Evolutionary conservation across 2,797 vertebrate species (phyloP), one percentile per base, ranked within the genome.

Genomic region (Hoplostethus mediterraneus): DNA sequence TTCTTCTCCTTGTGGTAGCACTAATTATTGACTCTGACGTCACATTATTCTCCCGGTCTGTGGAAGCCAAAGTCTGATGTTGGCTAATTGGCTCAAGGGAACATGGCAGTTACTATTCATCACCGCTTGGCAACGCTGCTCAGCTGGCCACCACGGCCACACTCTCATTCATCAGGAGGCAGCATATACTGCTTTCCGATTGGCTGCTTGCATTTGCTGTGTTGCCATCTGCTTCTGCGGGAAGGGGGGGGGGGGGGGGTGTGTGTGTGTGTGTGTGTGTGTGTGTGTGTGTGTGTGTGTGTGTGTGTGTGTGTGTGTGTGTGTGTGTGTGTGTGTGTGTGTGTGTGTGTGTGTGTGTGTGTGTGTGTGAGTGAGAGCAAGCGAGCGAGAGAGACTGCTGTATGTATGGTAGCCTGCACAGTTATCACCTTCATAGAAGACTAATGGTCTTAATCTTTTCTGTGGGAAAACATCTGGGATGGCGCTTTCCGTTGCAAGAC

Each of bases 141-240:
- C 80, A 78, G 69, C 63, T 82, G 73, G 71, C 65, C 73, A 57
- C 77, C 45, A 44, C 81, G 71, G 65, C 65, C 10, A 13, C 71
- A 74, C 69, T 61, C 60, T 87, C 80, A 74, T 88, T 82, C 77
- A 87, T 87, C 83, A 86, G 63, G 70, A 84, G 73, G 66, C 63
- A 71, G 66, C 73, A 54, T 48, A 11, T 36, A 8, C 81, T 51
- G 55, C 77, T 71, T 82, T 87, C 76, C 80, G 73, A 92, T 92
- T 90, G 86, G 90, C 71, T 73, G 56, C 30, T 66, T 11, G 13
- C 33, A 33, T 51, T 58, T 5, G 33, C 63, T 67, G 73, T 90
- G 88, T 91, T 91, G 84, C 90, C 85, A 88, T 91, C 88, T 89
- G 87, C 47, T 67, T 77, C 62, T 82, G 73, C 73, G 76, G 52